Evolutionary conservation across 2,797 vertebrate genomes (phyloP).

Genomic region (Echeneis naucrates): DNA sequence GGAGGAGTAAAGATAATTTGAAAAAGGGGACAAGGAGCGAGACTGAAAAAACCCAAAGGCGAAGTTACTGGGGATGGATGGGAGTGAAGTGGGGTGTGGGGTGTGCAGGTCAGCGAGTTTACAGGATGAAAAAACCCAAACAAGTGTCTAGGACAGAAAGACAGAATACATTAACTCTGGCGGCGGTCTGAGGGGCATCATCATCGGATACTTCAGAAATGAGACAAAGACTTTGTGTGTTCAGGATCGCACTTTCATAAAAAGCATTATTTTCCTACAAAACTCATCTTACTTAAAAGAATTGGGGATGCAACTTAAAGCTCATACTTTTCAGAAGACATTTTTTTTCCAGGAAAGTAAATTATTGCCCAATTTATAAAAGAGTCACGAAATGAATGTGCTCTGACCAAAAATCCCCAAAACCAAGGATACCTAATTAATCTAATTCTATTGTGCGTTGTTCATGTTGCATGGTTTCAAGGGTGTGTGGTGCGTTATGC

Average conservation of each 20-base stretch:
- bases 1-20: slow-evolving; percentile 62
- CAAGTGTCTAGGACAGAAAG: slow-evolving; percentile 62
- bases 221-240: slow-evolving; percentile 22
- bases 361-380: not conserved
- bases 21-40: slow-evolving; percentile 35
- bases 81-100: slow-evolving; percentile 3
- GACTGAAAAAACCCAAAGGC: slow-evolving; percentile 52
- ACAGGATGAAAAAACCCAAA: slow-evolving; percentile 63
- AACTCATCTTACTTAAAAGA: not conserved
- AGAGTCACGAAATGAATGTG: not conserved
- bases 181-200: slow-evolving; percentile 25
- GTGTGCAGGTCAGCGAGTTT: slow-evolving; percentile 67
- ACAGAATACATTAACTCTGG: slow-evolving; percentile 71
- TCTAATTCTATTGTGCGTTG: no score
- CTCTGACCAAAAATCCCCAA: not conserved
- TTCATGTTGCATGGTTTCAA: not conserved
- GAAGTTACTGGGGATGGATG: slow-evolving; percentile 61
- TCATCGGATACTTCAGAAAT: slow-evolving; percentile 14
- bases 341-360: not conserved
- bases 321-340: not conserved
- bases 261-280: not conserved
- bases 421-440: not conserved
- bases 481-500: not conserved
- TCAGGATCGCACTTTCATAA: not conserved
- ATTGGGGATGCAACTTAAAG: not conserved